A percentile compares a stretch with the other conserved stretches of the same genome.
Conservation (phyloP, 2,888 invertebrate genomes). For the Ormia ochracea region DNA sequence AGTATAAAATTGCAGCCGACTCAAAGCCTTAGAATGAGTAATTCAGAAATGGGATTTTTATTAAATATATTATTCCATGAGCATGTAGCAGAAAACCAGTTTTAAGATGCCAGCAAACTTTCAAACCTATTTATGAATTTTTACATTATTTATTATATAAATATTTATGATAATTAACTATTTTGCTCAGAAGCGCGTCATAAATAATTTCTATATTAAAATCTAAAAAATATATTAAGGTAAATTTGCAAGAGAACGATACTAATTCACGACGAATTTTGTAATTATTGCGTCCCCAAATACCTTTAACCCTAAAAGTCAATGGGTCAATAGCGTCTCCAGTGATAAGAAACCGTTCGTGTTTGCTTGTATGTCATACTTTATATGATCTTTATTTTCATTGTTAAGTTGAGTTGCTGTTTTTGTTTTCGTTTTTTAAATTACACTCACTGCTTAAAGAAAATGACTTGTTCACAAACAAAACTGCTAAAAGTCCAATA, state of each 20-base stretch:
- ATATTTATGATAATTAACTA: background rate
- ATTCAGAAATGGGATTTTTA: too few relatives aligned
- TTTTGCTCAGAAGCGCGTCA: background rate
- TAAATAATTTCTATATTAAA: too few relatives aligned
- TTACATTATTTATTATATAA: background rate
- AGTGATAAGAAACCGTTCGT: conserved; percentile 40
- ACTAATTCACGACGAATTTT: background rate
- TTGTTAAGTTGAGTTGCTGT: background rate
- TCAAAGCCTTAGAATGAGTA: too few relatives aligned
- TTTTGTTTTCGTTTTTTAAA: background rate
- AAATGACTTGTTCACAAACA: conserved; percentile 36
- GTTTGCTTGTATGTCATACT: background rate
- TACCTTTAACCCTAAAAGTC: conserved; percentile 29
- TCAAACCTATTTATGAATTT: background rate
- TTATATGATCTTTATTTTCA: background rate
- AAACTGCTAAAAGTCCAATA: conserved; percentile 39
- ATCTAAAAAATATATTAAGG: too few relatives aligned
- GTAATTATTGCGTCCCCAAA: background rate
- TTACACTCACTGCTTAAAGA: conserved; percentile 54
- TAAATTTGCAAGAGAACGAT: too few relatives aligned
- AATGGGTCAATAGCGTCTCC: conserved; percentile 34
- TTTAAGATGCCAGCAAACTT: background rate
- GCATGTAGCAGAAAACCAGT: background rate
- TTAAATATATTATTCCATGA: background rate
- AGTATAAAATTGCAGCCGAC: too few relatives aligned